A percentile compares a stretch with the other conserved stretches of the same genome.
phyloP scores from a whole-genome alignment of 2,888 invertebrate species.

The Dasysyrphus tricinctus region DNA sequence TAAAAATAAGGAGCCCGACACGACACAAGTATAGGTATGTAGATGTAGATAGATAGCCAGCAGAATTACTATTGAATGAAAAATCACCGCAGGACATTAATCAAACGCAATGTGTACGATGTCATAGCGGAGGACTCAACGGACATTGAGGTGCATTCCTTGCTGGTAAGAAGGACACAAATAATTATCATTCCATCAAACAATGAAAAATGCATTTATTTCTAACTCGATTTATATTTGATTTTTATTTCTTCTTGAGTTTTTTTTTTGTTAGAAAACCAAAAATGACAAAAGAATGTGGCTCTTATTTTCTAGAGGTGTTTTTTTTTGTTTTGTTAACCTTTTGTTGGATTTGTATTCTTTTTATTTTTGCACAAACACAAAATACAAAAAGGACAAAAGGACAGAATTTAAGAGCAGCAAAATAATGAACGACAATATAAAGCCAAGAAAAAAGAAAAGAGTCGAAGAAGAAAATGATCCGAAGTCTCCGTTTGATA shows the following conservation, averaged over 20 bases:
- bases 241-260: conserved; percentile 45
- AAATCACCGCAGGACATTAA: conserved; percentile 72
- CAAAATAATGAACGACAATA: conserved; percentile 53
- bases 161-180: conserved; percentile 35
- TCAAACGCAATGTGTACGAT: conserved; percentile 73
- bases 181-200: conserved; percentile 35
- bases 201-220: conserved; percentile 59
- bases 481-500: conserved; percentile 18
- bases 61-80: conserved; percentile 39
- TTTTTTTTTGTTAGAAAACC: conserved; percentile 24
- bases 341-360: conserved; percentile 32
- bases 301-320: conserved; percentile 42
- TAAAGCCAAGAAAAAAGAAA: conserved; percentile 45
- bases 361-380: conserved; percentile 34
- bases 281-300: not conserved
- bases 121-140: conserved; percentile 25
- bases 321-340: conserved; percentile 35
- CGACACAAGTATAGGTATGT: not conserved
- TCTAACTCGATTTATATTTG: conserved; percentile 67
- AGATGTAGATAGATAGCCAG: conserved; percentile 23
- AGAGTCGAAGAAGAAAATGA: conserved; percentile 48
- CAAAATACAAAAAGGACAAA: conserved; percentile 23
- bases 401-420: conserved; percentile 12
- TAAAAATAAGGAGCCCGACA: conserved; percentile 34
- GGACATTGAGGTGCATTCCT: conserved; percentile 14